Percentiles rank a stretch among this genome's conserved stretches.
phyloP scores from a whole-genome alignment of 2,888 invertebrate species.

The Synanthedon tipuliformis region DNA sequence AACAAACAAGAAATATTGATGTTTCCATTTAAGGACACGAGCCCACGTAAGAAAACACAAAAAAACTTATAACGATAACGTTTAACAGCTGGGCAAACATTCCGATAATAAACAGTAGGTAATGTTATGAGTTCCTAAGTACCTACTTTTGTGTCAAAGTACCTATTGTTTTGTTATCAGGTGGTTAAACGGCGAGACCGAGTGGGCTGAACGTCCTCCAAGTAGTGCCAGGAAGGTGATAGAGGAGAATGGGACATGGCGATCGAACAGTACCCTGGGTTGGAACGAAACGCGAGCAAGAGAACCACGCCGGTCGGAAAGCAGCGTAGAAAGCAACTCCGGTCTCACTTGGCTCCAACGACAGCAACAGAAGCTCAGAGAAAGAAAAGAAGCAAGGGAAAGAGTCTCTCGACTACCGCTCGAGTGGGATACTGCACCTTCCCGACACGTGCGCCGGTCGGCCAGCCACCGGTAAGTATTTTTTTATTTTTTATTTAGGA shows the following conservation, averaged over 20 bases:
- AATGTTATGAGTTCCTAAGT: slow-evolving; percentile 1
- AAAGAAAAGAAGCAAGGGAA: slow-evolving; percentile 79
- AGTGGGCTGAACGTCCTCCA: slow-evolving; percentile 50
- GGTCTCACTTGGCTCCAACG: slow-evolving; percentile 83
- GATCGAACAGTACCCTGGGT: slow-evolving; percentile 49
- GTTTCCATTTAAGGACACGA: slow-evolving; percentile 8
- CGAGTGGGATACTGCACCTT: slow-evolving; percentile 68
- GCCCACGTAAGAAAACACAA: slow-evolving; percentile 15
- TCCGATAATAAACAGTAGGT: background rate
- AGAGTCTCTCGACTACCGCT: slow-evolving; percentile 78
- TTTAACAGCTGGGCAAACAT: slow-evolving; percentile 12
- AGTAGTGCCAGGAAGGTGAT: slow-evolving; percentile 36
- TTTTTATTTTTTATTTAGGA: too few species aligned
- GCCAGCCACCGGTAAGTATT: slow-evolving; percentile 63
- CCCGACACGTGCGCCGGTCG: slow-evolving; percentile 58
- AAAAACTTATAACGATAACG: slow-evolving; percentile 20
- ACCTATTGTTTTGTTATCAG: slow-evolving; percentile 27
- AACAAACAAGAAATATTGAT: slow-evolving; percentile 14
- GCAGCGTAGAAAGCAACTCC: slow-evolving; percentile 46
- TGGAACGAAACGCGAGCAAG: slow-evolving; percentile 49
- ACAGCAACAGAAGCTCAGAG: slow-evolving; percentile 84
- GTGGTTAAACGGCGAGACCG: slow-evolving; percentile 56
- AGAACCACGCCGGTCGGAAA: slow-evolving; percentile 54
- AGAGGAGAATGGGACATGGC: slow-evolving; percentile 53
- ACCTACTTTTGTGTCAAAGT: slow-evolving; percentile 1